Conservation (phyloP, 1,140 invertebrate species). For the Eurosta solidaginis region DNA sequence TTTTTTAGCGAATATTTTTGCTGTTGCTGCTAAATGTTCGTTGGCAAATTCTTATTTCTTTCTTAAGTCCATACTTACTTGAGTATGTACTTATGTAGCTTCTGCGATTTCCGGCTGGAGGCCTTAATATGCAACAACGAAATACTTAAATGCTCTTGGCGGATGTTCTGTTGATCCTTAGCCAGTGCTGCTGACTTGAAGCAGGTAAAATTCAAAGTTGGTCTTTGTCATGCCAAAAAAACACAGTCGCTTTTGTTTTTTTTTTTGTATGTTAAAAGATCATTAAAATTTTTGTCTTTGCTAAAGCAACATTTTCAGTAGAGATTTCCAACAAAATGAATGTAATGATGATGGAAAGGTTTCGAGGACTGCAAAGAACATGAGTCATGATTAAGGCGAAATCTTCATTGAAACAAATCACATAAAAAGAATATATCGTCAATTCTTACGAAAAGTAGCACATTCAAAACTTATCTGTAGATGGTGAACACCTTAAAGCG, state of each 20-base stretch:
- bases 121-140: not conserved
- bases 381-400: no score
- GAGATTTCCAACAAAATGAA: not conserved
- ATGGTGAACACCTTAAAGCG: no score
- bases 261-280: not conserved
- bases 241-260: not conserved
- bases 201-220: slow-evolving; percentile 18
- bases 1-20: not conserved
- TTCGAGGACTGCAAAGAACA: no score
- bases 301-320: not conserved
- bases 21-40: not conserved
- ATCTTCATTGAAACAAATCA: no score
- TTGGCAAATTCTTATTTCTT: not conserved
- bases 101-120: not conserved
- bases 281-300: not conserved
- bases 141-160: not conserved
- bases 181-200: not conserved
- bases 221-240: not conserved
- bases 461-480: no score
- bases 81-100: not conserved
- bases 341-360: not conserved
- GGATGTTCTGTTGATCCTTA: not conserved
- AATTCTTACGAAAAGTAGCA: no score
- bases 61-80: not conserved
- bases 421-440: no score